Conservation (phyloP, 2,888 invertebrate genomes). For the Thecophora atra region DNA sequence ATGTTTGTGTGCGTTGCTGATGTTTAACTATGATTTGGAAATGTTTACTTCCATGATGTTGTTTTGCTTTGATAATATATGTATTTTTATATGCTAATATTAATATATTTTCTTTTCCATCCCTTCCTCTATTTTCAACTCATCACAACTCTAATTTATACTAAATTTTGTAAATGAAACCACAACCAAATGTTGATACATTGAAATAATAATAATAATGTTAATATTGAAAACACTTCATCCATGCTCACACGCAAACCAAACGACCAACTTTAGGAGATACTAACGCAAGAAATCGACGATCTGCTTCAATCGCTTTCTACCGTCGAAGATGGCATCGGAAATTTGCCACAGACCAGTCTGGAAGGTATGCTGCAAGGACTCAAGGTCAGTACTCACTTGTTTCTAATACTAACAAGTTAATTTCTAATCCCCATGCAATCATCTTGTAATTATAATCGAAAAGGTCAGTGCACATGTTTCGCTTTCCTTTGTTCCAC, state of each 20-base stretch:
- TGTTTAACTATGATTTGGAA: background rate
- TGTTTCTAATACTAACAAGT: too few species aligned
- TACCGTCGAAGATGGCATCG: constrained; percentile 74
- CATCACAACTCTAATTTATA: constrained; percentile 30
- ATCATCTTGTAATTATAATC: too few species aligned
- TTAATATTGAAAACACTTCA: background rate
- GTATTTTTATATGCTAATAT: background rate
- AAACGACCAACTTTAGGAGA: constrained; percentile 66
- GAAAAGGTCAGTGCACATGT: too few species aligned
- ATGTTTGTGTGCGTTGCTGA: constrained; percentile 3
- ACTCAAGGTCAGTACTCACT: constrained; percentile 71
- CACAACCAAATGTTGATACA: constrained; percentile 23
- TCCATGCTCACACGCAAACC: constrained; percentile 28
- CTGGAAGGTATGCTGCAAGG: constrained; percentile 77
- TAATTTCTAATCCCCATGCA: too few species aligned
- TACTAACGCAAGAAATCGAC: constrained; percentile 75
- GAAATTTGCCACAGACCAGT: constrained; percentile 76
- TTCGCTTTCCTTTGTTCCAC: too few species aligned
- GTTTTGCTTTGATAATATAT: too few species aligned
- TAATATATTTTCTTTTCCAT: constrained; percentile 40
- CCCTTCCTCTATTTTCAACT: constrained; percentile 36
- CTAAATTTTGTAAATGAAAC: constrained; percentile 5
- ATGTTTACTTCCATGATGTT: constrained; percentile 6
- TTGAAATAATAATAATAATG: constrained; percentile 26
- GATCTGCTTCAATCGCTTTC: constrained; percentile 75